Base-by-base conservation (phyloP, 2,113 vertebrate genomes). In the Amazona vittata region DNA sequence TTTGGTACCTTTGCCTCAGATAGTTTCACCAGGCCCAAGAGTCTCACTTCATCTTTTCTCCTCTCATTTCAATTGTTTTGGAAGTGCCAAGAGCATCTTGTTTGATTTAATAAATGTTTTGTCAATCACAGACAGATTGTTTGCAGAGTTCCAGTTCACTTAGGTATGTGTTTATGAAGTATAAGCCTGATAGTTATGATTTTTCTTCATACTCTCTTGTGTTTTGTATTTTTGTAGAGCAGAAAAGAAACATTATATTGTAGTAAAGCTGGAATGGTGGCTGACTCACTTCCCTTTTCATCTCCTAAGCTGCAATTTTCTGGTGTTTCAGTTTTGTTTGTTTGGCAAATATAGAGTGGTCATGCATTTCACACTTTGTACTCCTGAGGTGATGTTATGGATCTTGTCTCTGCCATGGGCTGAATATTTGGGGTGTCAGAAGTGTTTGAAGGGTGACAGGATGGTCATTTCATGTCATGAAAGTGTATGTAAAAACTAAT, bases 51-150 rank as follows among this genome's bases (percentile, higher is more conserved):
- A 68, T 95, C 65, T 44, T 75, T 79, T 84, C 37, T 35, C 37
- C 47, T 83, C 52, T 84, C 70, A 69, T 84, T 87, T 82, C 74
- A 84, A 5, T 85, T 69, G 86, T 62, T 96, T 87, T 73, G 76
- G 57, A 93, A 93, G 65, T 65, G 81, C 89, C 94, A 89, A 91
- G 83, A 94, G 92, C 73, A 79, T 76, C 89, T 89, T 84, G 62
- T 93, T 96, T 96, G 94, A 92, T 93, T 94, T 82, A 92, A 94
- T 92, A 86, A 94, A 89, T 84, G 81, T 81, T 96, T 96, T 96
- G 86, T 91, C 92, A 91, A 83, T 95, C 83, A 65, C 37, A 53
- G 89, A 62, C 74, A 89, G 92, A 84, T 83, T 86, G 74, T 95
- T 94, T 95, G 89, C 85, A 78, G 85, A 90, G 86, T 73, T 81